phyloP scores from a whole-genome alignment of 2,113 vertebrate genomes.

The Helogale parvula region DNA sequence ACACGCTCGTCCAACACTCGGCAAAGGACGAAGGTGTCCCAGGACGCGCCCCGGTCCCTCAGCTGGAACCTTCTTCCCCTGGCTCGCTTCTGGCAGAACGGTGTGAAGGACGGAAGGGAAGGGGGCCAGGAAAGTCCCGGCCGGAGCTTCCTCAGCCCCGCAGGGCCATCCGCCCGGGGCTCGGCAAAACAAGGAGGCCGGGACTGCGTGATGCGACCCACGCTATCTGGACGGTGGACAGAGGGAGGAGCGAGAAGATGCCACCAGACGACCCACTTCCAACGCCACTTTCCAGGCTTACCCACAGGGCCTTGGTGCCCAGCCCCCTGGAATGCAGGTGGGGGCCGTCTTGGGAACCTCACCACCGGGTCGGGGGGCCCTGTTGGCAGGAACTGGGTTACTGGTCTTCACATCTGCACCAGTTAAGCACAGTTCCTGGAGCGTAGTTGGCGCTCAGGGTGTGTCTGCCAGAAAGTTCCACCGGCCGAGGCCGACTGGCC shows the following conservation, averaged over 20 bases:
- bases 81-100: background rate
- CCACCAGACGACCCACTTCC: background rate
- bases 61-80: background rate
- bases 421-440: background rate
- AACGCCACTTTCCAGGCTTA: background rate
- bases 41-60: background rate
- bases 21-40: background rate
- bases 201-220: background rate
- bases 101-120: background rate
- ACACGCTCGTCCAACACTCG: background rate
- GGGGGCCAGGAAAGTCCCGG: background rate
- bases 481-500: background rate
- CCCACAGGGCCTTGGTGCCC: background rate
- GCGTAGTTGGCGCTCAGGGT: fast-evolving
- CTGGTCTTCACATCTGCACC: background rate
- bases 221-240: background rate
- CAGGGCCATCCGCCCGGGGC: background rate
- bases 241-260: background rate
- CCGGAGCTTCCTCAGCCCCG: background rate
- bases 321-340: background rate
- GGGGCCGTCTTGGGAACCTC: background rate
- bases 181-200: background rate
- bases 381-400: background rate
- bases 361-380: fast-evolving
- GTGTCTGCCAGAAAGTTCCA: background rate